These are phyloP conservation scores for Thera britannica DNA, from an alignment of 2,888 invertebrate species.

Conservation along the genomic window DNA sequence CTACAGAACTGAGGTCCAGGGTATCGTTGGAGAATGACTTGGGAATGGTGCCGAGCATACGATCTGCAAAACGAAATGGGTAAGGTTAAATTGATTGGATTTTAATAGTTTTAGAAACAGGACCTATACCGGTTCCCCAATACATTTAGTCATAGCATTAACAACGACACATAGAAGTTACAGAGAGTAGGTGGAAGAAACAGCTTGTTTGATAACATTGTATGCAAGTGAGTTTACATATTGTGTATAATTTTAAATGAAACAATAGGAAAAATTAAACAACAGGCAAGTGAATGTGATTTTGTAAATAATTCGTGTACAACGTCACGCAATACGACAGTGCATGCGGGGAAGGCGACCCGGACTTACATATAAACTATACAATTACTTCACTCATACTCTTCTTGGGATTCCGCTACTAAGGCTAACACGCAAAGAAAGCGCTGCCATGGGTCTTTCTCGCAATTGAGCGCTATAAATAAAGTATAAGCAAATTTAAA, in stretches of 20 bases:
- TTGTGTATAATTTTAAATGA: background rate
- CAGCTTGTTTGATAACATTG: background rate
- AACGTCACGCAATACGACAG: background rate
- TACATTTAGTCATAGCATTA: background rate
- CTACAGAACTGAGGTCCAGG: constrained; percentile 85
- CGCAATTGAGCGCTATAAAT: constrained; percentile 13
- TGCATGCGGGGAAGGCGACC: constrained; percentile 6
- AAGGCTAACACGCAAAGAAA: constrained; percentile 19
- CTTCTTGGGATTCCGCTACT: constrained; percentile 19
- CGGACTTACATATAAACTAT: constrained; percentile 13
- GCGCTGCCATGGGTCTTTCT: constrained; percentile 13
- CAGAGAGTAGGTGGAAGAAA: background rate
- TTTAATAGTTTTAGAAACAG: background rate
- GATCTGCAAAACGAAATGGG: constrained; percentile 60
- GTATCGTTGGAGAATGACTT: constrained; percentile 86
- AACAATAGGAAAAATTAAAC: background rate
- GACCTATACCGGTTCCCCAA: background rate
- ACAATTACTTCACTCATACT: constrained; percentile 10
- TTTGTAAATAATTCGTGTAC: background rate
- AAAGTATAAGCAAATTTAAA: constrained; percentile 11
- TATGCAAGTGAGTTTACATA: background rate
- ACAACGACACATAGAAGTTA: background rate
- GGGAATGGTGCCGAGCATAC: constrained; percentile 79
- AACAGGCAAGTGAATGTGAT: background rate
- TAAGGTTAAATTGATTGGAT: background rate